These are phyloP conservation scores for Cantharis rufa DNA, from an alignment of 2,888 invertebrate species.

Conservation along the genomic window DNA sequence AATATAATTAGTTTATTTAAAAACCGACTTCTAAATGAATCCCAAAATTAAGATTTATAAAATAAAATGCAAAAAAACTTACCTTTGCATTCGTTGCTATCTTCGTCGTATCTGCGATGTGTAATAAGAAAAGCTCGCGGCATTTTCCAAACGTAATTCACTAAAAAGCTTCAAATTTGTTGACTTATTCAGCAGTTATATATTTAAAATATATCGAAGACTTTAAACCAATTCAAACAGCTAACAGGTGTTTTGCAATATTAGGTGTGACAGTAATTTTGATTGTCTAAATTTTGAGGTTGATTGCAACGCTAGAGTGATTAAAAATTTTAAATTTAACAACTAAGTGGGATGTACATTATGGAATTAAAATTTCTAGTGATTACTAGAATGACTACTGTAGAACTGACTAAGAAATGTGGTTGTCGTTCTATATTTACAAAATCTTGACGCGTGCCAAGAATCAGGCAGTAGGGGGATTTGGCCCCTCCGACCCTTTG, in stretches of 20 bases:
- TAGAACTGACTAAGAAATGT: conserved; percentile 51
- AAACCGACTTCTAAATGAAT: neutral
- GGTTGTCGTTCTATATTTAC: conserved; percentile 57
- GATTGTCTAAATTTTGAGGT: conserved; percentile 15
- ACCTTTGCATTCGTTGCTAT: conserved; percentile 54
- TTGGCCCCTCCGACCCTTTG: conserved; percentile 39
- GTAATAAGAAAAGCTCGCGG: conserved; percentile 68
- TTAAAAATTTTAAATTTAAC: neutral
- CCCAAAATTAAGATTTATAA: neutral
- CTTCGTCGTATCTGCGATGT: conserved; percentile 61
- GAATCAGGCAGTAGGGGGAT: conserved; percentile 48
- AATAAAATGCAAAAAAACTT: conserved; percentile 27
- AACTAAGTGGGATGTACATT: neutral
- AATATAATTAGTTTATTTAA: neutral
- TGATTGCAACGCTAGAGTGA: conserved; percentile 7
- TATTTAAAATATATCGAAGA: neutral
- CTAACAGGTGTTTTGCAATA: conserved; percentile 36
- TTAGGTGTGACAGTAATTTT: conserved; percentile 36
- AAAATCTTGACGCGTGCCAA: conserved; percentile 57
- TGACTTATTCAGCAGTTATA: neutral
- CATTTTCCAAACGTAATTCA: conserved; percentile 52
- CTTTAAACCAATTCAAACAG: neutral
- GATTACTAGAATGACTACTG: conserved; percentile 39
- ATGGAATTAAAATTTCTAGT: conserved; percentile 12
- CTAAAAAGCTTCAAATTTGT: neutral